phyloP scores from a whole-genome alignment of 2,797 vertebrate species.

The Acrossocheilus fasciatus region DNA sequence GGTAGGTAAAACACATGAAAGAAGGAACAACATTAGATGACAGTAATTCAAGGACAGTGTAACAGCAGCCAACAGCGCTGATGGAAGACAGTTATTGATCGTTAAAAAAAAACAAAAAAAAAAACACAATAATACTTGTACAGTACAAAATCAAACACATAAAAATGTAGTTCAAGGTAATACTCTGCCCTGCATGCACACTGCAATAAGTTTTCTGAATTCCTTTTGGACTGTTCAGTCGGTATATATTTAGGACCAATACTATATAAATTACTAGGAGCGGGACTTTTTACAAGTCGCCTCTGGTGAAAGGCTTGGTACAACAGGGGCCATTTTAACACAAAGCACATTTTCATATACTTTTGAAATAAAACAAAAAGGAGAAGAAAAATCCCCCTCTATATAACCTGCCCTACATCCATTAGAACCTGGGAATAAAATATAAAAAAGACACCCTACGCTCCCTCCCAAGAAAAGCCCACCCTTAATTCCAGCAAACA shows the following conservation, averaged over 20 bases:
- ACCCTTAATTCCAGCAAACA: slow-evolving; percentile 18
- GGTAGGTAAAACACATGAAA: slow-evolving; percentile 49
- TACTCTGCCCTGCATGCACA: slow-evolving; percentile 57
- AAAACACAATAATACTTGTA: slow-evolving; percentile 55
- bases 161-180: slow-evolving; percentile 57
- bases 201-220: slow-evolving; percentile 19
- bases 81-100: slow-evolving; percentile 77
- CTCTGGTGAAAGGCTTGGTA: slow-evolving; percentile 45
- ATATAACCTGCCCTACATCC: slow-evolving; percentile 64
- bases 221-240: slow-evolving; percentile 20
- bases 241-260: slow-evolving; percentile 14
- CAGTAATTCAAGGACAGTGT: slow-evolving; percentile 63
- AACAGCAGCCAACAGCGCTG: slow-evolving; percentile 65
- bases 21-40: slow-evolving; percentile 53
- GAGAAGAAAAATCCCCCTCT: slow-evolving; percentile 21
- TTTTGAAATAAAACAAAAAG: slow-evolving; percentile 47
- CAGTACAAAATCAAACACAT: slow-evolving; percentile 63
- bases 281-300: slow-evolving; percentile 24
- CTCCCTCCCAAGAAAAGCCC: slow-evolving; percentile 44
- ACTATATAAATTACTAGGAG: slow-evolving; percentile 24
- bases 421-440: slow-evolving; percentile 46
- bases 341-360: slow-evolving; percentile 64
- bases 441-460: slow-evolving; percentile 35
- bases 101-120: slow-evolving; percentile 50
- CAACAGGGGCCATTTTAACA: slow-evolving; percentile 71